Evolutionary conservation across 2,888 invertebrate genomes (phyloP).

Genomic region (Tetramorium bicarinatum): DNA sequence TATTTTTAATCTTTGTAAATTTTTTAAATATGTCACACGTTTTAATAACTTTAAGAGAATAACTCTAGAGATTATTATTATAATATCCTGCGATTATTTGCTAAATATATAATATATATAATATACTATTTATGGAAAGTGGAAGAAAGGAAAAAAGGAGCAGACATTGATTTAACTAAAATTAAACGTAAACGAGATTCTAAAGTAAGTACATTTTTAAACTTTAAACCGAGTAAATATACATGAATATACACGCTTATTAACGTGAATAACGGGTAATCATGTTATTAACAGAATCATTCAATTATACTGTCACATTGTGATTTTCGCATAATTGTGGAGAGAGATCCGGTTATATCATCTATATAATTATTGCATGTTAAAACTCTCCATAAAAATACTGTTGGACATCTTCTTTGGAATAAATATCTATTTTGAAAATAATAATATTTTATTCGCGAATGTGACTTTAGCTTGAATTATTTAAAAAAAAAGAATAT

Average conservation of each 20-base stretch:
- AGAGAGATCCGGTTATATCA: constrained; percentile 23
- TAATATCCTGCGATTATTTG: not conserved
- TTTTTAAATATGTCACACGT: not conserved
- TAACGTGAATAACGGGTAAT: constrained; percentile 15
- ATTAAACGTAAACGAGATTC: not conserved
- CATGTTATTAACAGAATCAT: constrained; percentile 37
- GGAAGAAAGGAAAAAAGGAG: not conserved
- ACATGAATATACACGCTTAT: not conserved
- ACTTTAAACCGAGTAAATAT: not conserved
- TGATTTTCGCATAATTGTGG: constrained; percentile 3
- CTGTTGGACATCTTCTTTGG: not conserved
- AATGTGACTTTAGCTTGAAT: not conserved
- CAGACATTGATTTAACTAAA: not conserved
- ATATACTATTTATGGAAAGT: constrained; percentile 15
- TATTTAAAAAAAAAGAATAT: not conserved
- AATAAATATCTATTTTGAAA: not conserved
- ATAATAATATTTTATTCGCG: not conserved
- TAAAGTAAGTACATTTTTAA: not conserved
- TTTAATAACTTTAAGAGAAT: not conserved
- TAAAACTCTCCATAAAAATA: not conserved
- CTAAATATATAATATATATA: not conserved
- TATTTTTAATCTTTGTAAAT: not conserved
- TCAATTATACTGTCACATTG: constrained; percentile 28
- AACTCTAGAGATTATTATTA: not conserved
- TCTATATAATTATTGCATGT: not conserved